These are phyloP conservation scores for Fistularia commersonii DNA, from an alignment of 2,797 vertebrate genomes.

Conservation along the genomic window DNA sequence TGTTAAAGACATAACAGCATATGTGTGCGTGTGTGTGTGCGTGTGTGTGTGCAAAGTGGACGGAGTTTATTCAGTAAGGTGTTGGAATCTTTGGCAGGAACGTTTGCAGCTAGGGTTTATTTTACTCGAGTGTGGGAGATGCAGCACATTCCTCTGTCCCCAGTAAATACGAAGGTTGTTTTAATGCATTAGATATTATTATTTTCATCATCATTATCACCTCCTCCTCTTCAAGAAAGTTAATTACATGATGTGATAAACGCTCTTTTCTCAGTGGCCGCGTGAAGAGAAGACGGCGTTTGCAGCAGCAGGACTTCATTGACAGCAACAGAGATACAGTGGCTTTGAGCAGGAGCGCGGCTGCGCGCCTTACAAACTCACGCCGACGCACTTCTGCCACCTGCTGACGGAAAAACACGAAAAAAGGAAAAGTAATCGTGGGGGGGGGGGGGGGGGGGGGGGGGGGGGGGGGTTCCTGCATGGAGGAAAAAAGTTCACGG, in stretches of 20 bases:
- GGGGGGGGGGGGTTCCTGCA: background rate
- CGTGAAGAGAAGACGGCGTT: too few species aligned
- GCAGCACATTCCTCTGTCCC: slow-evolving; percentile 18
- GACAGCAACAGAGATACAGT: too few species aligned
- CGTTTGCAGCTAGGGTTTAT: slow-evolving; percentile 32
- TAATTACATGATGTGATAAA: too few species aligned
- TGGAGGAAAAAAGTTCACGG: background rate
- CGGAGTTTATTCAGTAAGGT: slow-evolving; percentile 62
- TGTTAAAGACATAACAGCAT: slow-evolving; percentile 62
- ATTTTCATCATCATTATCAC: slow-evolving; percentile 1
- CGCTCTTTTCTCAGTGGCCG: too few species aligned
- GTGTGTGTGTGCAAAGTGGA: slow-evolving; percentile 44
- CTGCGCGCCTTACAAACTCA: background rate
- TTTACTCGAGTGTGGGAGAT: slow-evolving; percentile 19
- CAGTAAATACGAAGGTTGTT: slow-evolving; percentile 13
- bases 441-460: background rate
- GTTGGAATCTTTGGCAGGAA: slow-evolving; percentile 50
- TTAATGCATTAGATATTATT: background rate
- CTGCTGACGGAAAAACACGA: slow-evolving; percentile 48
- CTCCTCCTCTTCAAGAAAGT: background rate
- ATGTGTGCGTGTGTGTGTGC: slow-evolving; percentile 4
- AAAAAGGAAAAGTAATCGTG: background rate
- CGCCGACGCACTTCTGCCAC: slow-evolving; percentile 56
- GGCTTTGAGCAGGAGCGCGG: too few species aligned
- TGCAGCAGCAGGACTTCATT: too few species aligned